Evolutionary conservation across 2,888 invertebrate genomes (phyloP).

Genomic region (Leucania comma): DNA sequence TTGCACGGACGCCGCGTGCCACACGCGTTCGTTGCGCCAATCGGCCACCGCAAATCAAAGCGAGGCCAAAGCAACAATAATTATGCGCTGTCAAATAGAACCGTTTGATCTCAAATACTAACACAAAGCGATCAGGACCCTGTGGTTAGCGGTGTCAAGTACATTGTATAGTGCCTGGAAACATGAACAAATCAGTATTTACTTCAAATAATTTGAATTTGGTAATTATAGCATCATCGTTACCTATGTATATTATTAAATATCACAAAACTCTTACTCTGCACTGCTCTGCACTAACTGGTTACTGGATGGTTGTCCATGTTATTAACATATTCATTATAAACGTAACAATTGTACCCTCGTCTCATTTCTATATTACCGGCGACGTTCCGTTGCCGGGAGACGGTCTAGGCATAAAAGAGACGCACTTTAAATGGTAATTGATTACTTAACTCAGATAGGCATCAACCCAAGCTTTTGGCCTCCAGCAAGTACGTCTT

Average conservation of each 20-base stretch:
- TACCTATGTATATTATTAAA: neutral
- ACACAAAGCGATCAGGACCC: conserved; percentile 30
- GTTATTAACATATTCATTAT: conserved; percentile 12
- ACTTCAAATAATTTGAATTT: neutral
- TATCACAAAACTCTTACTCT: neutral
- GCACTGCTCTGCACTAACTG: neutral
- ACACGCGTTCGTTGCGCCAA: conserved; percentile 19
- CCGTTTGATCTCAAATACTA: conserved; percentile 42
- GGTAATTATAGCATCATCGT: no score
- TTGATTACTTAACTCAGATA: conserved; percentile 46
- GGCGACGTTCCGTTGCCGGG: conserved; percentile 10
- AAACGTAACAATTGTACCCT: neutral
- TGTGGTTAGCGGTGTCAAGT: conserved; percentile 18
- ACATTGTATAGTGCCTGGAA: no score
- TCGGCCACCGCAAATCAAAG: conserved; percentile 60
- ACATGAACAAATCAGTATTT: conserved; percentile 5
- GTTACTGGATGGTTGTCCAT: neutral
- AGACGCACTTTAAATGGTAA: conserved; percentile 48
- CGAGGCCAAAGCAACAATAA: conserved; percentile 46
- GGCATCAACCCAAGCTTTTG: conserved; percentile 31
- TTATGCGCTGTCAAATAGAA: conserved; percentile 36
- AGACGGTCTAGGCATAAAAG: conserved; percentile 17
- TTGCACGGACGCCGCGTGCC: neutral
- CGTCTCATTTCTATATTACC: conserved; percentile 10
- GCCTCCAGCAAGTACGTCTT: conserved; percentile 10